Conservation (phyloP, 1,140 invertebrate genomes). For the Belonocnema kinseyi region DNA sequence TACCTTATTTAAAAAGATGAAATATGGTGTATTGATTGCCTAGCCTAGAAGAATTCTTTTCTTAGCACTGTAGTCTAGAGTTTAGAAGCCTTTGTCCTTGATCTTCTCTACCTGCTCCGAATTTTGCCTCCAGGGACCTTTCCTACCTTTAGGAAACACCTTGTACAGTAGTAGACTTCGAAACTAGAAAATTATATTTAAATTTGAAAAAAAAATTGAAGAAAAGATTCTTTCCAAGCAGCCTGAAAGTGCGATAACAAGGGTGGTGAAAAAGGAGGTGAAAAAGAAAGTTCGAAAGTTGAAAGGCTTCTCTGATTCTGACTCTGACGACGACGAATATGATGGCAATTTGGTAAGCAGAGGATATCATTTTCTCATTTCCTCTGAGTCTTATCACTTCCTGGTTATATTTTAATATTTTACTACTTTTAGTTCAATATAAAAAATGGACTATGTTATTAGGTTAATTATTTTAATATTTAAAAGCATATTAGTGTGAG, state of each 20-base stretch:
- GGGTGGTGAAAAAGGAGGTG: conserved; percentile 73
- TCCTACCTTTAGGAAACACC: no score
- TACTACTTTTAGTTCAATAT: not conserved
- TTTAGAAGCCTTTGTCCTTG: conserved; percentile 11
- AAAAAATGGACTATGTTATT: no score
- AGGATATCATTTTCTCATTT: conserved; percentile 21
- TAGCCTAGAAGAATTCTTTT: not conserved
- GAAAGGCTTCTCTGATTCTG: conserved; percentile 70
- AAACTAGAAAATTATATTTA: not conserved
- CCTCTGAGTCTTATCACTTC: not conserved
- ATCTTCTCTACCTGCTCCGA: conserved; percentile 25
- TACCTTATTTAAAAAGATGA: not conserved
- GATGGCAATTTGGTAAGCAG: conserved; percentile 71
- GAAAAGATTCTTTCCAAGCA: conserved; percentile 59
- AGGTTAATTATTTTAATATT: no score
- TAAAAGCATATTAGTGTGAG: no score
- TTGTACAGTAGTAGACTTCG: not conserved
- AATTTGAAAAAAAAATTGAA: conserved; percentile 36
- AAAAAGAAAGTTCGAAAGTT: conserved; percentile 75
- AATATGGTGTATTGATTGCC: not conserved
- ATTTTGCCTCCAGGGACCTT: not conserved
- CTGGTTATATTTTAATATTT: not conserved
- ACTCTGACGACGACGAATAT: conserved; percentile 69
- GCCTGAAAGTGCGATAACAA: conserved; percentile 72
- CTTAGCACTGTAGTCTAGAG: not conserved